Conservation (phyloP, 1,140 invertebrate genomes). For the Eriocheir sinensis region DNA sequence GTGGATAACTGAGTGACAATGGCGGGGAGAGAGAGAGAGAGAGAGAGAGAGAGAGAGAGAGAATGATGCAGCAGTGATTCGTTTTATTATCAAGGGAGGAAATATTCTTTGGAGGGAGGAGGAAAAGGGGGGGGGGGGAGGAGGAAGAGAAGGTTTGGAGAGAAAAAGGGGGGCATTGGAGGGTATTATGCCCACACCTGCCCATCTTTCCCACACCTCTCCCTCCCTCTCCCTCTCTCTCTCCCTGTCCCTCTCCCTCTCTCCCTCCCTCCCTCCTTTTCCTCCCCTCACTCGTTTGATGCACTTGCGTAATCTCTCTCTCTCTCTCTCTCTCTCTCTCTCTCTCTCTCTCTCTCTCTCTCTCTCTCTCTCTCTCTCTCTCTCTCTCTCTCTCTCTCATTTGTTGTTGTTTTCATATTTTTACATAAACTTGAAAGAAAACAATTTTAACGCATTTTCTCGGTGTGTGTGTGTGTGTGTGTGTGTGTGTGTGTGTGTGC, state of each 20-base stretch:
- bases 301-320: background rate
- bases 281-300: background rate
- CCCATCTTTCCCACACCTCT: conserved; percentile 36
- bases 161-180: background rate
- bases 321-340: background rate
- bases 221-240: conserved; percentile 5
- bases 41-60: too few species aligned
- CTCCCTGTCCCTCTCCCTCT: background rate
- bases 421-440: background rate
- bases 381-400: background rate
- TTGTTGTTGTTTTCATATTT: background rate
- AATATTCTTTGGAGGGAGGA: too few species aligned
- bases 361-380: background rate
- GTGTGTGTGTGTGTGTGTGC: too few species aligned
- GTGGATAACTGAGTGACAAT: too few species aligned
- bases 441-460: too few species aligned
- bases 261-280: background rate
- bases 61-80: too few species aligned
- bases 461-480: too few species aligned
- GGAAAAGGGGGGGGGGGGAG: background rate
- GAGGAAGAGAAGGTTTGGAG: background rate
- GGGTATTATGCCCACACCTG: conserved; percentile 48
- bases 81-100: too few species aligned
- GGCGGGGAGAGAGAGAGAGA: too few species aligned
- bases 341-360: background rate